Conservation (phyloP, 2,113 vertebrate species). For the Ictalurus furcatus region DNA sequence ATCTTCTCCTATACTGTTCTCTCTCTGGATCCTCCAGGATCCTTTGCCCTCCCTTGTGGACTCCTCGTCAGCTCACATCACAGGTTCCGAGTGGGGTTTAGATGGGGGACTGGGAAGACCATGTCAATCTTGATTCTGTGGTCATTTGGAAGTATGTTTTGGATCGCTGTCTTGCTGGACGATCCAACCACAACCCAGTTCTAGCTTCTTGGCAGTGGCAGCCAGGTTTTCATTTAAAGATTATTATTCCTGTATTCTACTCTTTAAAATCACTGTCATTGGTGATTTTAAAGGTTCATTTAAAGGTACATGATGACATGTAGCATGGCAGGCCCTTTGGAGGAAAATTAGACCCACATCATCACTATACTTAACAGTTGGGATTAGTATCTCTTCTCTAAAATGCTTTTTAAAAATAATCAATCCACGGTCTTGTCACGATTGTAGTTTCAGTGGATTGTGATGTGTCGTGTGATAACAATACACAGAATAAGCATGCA, state of each 20-base stretch:
- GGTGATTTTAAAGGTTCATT: neutral
- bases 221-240: neutral
- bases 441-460: neutral
- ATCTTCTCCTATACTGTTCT: neutral
- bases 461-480: neutral
- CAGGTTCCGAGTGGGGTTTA: neutral
- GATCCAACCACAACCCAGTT: neutral
- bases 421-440: neutral
- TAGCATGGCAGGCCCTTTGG: neutral
- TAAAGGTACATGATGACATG: neutral
- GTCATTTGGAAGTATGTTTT: neutral
- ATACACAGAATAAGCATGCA: neutral
- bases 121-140: neutral
- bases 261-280: neutral
- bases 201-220: neutral
- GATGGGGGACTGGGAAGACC: neutral
- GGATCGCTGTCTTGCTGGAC: neutral
- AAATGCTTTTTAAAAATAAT: neutral
- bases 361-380: neutral
- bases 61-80: neutral
- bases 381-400: neutral
- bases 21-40: neutral
- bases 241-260: neutral
- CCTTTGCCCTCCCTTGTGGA: neutral
- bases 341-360: neutral